Conservation (phyloP, 2,113 vertebrate species). For the Thermophis baileyi region DNA sequence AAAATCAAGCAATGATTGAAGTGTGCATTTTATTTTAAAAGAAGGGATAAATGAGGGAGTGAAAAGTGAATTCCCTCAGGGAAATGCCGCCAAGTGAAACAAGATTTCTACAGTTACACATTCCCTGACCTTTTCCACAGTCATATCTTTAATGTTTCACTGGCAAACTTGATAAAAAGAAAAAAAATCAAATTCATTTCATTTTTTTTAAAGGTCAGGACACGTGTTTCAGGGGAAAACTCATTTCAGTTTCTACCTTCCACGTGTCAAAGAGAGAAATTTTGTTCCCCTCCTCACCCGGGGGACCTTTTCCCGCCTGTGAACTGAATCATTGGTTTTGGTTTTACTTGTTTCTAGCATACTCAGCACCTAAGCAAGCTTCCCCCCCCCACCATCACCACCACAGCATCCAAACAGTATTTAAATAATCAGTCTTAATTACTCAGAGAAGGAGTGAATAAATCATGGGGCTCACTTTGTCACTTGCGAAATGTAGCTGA, state of each 20-base stretch:
- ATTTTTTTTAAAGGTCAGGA: slow-evolving; percentile 74
- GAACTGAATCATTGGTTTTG: slow-evolving; percentile 24
- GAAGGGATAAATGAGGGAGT: background rate
- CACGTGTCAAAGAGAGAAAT: background rate
- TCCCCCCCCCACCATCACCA: background rate
- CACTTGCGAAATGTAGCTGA: background rate
- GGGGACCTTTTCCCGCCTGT: background rate
- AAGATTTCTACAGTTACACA: slow-evolving; percentile 60
- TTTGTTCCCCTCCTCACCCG: background rate
- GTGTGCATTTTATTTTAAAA: slow-evolving; percentile 44
- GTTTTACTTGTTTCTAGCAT: background rate
- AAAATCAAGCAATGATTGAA: slow-evolving; percentile 11
- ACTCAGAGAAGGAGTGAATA: background rate
- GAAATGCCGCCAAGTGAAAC: slow-evolving; percentile 56
- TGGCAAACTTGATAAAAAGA: slow-evolving; percentile 62
- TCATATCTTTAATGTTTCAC: slow-evolving; percentile 51
- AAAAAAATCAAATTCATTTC: slow-evolving; percentile 73
- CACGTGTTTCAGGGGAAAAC: slow-evolving; percentile 68
- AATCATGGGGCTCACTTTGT: background rate
- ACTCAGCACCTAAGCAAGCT: background rate
- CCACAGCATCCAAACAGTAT: background rate
- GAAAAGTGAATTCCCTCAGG: slow-evolving; percentile 44
- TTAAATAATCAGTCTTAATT: background rate
- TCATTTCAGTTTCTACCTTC: slow-evolving; percentile 57
- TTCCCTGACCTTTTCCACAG: slow-evolving; percentile 74